These are phyloP conservation scores for Drosophila pallidifrons DNA, from an alignment of 1,140 invertebrate genomes.

Conservation along the genomic window DNA sequence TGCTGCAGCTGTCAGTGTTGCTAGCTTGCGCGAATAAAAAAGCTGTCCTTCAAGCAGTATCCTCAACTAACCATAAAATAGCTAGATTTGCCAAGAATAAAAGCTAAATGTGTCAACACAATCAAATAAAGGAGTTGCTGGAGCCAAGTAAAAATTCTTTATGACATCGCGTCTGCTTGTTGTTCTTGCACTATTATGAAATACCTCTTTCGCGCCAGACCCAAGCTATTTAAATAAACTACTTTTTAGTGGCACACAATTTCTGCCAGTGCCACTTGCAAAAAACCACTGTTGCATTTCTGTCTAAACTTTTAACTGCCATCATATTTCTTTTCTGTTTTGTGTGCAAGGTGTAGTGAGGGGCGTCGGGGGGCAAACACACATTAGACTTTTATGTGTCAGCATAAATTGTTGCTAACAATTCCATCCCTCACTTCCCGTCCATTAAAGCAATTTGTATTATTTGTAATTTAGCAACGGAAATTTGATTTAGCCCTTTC, in stretches of 20 bases:
- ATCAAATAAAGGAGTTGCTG: neutral
- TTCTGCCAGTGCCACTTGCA: conserved; percentile 22
- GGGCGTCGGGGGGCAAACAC: neutral
- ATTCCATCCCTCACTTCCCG: neutral
- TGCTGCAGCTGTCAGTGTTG: conserved; percentile 21
- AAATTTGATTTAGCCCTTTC: conserved; percentile 47
- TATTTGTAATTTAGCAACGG: conserved; percentile 36
- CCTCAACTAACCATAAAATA: no score
- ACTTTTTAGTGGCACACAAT: conserved; percentile 51
- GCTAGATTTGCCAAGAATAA: neutral
- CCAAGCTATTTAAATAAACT: conserved; percentile 77
- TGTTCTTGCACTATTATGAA: conserved; percentile 39
- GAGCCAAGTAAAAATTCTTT: conserved; percentile 47
- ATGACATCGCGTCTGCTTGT: conserved; percentile 34
- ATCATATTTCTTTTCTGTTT: conserved; percentile 21
- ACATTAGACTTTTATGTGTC: conserved; percentile 58
- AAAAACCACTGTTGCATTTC: conserved; percentile 19
- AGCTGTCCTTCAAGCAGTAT: no score
- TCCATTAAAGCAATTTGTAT: conserved; percentile 35
- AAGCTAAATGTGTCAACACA: neutral
- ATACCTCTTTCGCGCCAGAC: conserved; percentile 56
- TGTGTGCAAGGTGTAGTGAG: neutral
- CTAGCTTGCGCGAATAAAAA: no score
- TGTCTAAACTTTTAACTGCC: conserved; percentile 49
- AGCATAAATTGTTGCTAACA: conserved; percentile 61